Percentiles rank a stretch among this genome's conserved stretches.
Conservation (phyloP, 2,113 vertebrate genomes). For the Clarias batrachus region DNA sequence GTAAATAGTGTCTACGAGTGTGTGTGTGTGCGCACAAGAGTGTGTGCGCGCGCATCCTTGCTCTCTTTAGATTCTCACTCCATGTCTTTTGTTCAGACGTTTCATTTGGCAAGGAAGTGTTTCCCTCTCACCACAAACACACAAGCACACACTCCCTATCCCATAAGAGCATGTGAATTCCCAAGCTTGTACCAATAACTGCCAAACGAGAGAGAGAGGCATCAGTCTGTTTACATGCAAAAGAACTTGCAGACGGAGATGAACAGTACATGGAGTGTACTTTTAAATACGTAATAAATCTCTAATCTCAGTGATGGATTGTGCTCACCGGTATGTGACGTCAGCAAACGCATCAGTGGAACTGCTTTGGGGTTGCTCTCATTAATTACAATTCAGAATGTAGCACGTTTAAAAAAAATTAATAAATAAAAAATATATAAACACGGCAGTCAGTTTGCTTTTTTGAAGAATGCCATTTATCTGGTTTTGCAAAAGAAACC, state of each 20-base stretch:
- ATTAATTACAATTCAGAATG: too few relatives aligned
- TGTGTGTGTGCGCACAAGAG: background rate
- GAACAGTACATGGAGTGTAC: background rate
- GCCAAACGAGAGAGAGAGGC: conserved; percentile 15
- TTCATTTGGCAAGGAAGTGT: conserved; percentile 59
- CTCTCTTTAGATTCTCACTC: conserved; percentile 26
- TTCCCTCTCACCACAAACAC: conserved; percentile 32
- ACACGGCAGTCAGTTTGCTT: too few relatives aligned
- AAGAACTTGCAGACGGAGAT: background rate
- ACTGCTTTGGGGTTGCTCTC: background rate
- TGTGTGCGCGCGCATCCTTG: background rate
- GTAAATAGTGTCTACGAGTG: conserved; percentile 15
- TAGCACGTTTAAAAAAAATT: too few relatives aligned
- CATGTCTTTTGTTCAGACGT: conserved; percentile 53
- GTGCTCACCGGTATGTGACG: background rate
- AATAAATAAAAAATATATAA: too few relatives aligned
- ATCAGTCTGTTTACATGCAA: background rate
- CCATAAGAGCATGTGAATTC: conserved; percentile 44
- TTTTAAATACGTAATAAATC: background rate
- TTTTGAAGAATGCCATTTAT: too few relatives aligned
- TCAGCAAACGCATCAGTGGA: too few relatives aligned
- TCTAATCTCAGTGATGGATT: background rate
- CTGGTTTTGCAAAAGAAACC: too few relatives aligned
- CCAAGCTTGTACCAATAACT: conserved; percentile 20
- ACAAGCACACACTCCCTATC: conserved; percentile 18